These are phyloP conservation scores for Notothenia rossii DNA, from an alignment of 2,113 vertebrate genomes.

Conservation along the genomic window DNA sequence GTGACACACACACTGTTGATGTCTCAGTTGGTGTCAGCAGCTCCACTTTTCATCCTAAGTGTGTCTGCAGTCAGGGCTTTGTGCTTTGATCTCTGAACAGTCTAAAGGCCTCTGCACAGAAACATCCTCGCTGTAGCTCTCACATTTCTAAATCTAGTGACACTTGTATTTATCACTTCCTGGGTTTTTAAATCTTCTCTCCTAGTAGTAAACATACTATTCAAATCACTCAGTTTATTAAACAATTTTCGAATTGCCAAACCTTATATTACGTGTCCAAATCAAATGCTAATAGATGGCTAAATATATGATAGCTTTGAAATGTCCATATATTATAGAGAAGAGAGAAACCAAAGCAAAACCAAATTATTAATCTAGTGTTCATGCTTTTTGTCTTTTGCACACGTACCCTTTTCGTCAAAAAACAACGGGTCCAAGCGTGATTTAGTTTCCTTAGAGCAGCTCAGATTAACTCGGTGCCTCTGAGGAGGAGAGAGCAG, in stretches of 20 bases:
- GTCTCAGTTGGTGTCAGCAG: slow-evolving; percentile 74
- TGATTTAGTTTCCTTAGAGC: background rate
- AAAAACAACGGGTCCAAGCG: background rate
- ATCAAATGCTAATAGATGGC: background rate
- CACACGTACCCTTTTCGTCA: background rate
- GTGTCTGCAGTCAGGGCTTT: slow-evolving; percentile 47
- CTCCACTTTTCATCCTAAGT: slow-evolving; percentile 74
- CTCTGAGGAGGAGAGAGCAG: slow-evolving; percentile 17
- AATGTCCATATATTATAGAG: background rate
- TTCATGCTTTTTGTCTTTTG: too few relatives aligned
- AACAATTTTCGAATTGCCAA: too few relatives aligned
- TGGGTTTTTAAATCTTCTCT: too few relatives aligned
- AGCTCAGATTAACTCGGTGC: background rate
- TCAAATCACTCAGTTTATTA: too few relatives aligned
- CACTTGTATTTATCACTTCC: too few relatives aligned
- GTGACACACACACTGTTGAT: slow-evolving; percentile 70
- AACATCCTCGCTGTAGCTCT: slow-evolving; percentile 16
- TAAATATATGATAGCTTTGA: background rate
- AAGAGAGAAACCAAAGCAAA: background rate
- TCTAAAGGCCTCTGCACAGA: slow-evolving; percentile 21
- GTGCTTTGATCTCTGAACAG: slow-evolving; percentile 16
- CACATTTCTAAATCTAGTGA: too few relatives aligned
- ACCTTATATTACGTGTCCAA: too few relatives aligned
- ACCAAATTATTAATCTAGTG: background rate
- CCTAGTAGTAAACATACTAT: too few relatives aligned